These are phyloP conservation scores for Phyllotreta cruciferae DNA, from an alignment of 2,888 invertebrate species.

Conservation along the genomic window DNA sequence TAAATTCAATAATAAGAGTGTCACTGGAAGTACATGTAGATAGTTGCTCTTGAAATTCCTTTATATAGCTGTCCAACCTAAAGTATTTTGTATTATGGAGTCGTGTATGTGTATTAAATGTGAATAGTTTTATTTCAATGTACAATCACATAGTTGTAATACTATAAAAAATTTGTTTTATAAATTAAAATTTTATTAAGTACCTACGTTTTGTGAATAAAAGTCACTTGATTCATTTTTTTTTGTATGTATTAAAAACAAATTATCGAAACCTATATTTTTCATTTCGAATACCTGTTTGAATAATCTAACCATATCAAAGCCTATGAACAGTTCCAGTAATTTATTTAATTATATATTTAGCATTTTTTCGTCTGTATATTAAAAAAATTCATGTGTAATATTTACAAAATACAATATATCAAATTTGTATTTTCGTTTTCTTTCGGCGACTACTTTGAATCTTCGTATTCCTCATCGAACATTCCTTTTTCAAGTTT, in stretches of 20 bases:
- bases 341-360: constrained; percentile 38
- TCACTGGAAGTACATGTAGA: no score
- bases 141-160: constrained; percentile 23
- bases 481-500: not conserved
- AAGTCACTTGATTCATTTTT: constrained; percentile 25
- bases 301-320: constrained; percentile 45
- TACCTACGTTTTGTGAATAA: constrained; percentile 31
- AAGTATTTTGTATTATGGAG: constrained; percentile 23
- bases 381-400: constrained; percentile 44
- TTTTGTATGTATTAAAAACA: constrained; percentile 43
- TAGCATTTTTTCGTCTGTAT: constrained; percentile 43
- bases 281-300: constrained; percentile 39
- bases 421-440: constrained; percentile 18
- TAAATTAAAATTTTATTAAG: constrained; percentile 39
- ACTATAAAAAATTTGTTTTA: constrained; percentile 39
- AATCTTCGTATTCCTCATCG: not conserved
- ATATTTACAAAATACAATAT: constrained; percentile 44
- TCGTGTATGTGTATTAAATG: constrained; percentile 21
- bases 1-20: no score
- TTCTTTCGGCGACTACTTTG: no score
- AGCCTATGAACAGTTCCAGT: constrained; percentile 40
- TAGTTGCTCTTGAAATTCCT: no score
- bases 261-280: constrained; percentile 39
- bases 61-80: not conserved
- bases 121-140: constrained; percentile 21